Percentiles rank a stretch among this genome's conserved stretches.
These are phyloP conservation scores for Notechis scutatus DNA, from an alignment of 2,113 vertebrate genomes.

Conservation along the genomic window DNA sequence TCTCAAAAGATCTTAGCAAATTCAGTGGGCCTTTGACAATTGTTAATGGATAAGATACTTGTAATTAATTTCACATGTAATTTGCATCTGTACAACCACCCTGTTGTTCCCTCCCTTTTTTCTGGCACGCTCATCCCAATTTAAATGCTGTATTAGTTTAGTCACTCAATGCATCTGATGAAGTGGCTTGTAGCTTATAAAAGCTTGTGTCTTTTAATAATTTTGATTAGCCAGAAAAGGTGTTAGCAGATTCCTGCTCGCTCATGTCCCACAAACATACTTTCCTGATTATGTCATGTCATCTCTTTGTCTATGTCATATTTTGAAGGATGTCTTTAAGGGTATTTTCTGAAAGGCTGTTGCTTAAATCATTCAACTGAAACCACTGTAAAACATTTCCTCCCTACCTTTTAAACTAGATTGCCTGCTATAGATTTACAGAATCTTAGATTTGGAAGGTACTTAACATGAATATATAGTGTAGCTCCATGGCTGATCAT, in stretches of 20 bases:
- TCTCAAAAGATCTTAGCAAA: background rate
- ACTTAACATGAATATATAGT: constrained; percentile 2
- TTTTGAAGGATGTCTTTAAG: background rate
- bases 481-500: background rate
- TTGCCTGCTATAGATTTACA: background rate
- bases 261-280: background rate
- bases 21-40: background rate
- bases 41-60: background rate
- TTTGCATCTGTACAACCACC: background rate
- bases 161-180: background rate
- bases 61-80: background rate
- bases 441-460: background rate
- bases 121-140: background rate
- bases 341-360: background rate
- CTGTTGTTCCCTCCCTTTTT: background rate
- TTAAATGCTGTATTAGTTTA: background rate
- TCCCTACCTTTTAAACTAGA: rapidly evolving
- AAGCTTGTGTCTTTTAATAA: background rate
- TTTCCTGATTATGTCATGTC: background rate
- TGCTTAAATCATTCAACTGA: constrained; percentile 7
- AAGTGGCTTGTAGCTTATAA: background rate
- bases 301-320: background rate
- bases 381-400: background rate
- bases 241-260: background rate
- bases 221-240: background rate